Percentiles rank a stretch among this genome's conserved stretches.
Evolutionary conservation across 64 coral and sea anemone genomes (phyloP).

Genomic region (Montipora efflorescens): DNA sequence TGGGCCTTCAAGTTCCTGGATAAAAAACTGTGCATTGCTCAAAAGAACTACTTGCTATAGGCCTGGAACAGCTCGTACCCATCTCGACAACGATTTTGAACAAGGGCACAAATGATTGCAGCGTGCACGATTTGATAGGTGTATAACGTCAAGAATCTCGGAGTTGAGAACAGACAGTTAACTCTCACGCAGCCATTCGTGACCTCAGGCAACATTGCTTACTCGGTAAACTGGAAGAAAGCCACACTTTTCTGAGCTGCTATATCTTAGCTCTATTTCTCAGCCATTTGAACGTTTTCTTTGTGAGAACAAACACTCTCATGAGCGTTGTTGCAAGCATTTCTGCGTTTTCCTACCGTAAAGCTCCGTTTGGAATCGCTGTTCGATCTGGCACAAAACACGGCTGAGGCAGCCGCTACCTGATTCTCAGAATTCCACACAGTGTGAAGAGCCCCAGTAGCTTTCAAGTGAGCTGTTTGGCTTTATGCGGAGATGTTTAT

Average conservation of each 20-base stretch:
- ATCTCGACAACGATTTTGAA: too few relatives aligned
- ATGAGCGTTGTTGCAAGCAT: neutral
- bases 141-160: too few relatives aligned
- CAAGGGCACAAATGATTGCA: too few relatives aligned
- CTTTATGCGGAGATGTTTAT: conserved; percentile 43
- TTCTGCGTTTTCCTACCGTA: neutral
- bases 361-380: neutral
- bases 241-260: neutral
- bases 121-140: too few relatives aligned
- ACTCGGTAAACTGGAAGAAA: too few relatives aligned
- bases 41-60: too few relatives aligned
- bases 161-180: too few relatives aligned
- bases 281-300: neutral
- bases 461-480: conserved; percentile 44
- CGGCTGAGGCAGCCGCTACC: neutral
- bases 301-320: neutral
- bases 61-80: too few relatives aligned
- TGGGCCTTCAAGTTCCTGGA: too few relatives aligned
- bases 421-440: neutral
- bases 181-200: too few relatives aligned
- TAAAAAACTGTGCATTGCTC: too few relatives aligned
- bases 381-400: conserved; percentile 14
- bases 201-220: too few relatives aligned
- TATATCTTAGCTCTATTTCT: neutral
- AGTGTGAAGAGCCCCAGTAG: conserved; percentile 35